A percentile compares a stretch with the other conserved stretches of the same genome.
Conservation (phyloP, 2,888 invertebrate species). For the Eristalinus aeneus region DNA sequence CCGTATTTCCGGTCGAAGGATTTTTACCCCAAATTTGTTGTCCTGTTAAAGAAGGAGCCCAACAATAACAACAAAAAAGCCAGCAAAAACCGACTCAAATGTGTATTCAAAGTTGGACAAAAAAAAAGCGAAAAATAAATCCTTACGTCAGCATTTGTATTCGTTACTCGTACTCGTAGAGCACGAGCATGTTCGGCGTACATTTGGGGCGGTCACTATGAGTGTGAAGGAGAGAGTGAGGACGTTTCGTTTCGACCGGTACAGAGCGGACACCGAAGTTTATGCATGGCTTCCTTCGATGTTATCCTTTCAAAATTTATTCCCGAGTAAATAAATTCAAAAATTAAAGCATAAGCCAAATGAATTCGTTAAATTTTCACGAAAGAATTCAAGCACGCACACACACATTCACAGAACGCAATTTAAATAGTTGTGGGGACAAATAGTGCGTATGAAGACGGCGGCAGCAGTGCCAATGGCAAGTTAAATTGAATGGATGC, state of each 20-base stretch:
- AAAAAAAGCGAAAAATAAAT: constrained; percentile 35
- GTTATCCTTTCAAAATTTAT: constrained; percentile 69
- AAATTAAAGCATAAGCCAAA: constrained; percentile 68
- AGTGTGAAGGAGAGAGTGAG: constrained; percentile 6
- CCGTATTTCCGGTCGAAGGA: constrained; percentile 70
- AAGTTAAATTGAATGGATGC: constrained; percentile 50
- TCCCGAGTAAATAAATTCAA: constrained; percentile 68
- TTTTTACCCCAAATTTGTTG: constrained; percentile 71
- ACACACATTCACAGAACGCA: background rate
- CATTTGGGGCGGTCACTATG: constrained; percentile 3
- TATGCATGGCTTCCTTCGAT: constrained; percentile 66
- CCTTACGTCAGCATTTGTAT: constrained; percentile 67
- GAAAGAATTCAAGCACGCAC: constrained; percentile 39
- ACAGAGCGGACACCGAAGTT: constrained; percentile 51
- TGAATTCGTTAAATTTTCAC: constrained; percentile 65
- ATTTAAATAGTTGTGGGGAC: constrained; percentile 35
- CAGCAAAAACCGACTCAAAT: constrained; percentile 44
- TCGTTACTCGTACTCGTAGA: constrained; percentile 59
- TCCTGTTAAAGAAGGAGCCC: constrained; percentile 44
- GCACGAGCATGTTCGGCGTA: constrained; percentile 41
- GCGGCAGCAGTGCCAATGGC: background rate
- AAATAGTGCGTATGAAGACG: constrained; percentile 13
- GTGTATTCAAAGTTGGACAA: constrained; percentile 41
- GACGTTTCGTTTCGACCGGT: constrained; percentile 26
- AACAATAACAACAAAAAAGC: constrained; percentile 20